Evolutionary conservation across 1,140 invertebrate genomes (phyloP).

Genomic region (Asobara japonica): DNA sequence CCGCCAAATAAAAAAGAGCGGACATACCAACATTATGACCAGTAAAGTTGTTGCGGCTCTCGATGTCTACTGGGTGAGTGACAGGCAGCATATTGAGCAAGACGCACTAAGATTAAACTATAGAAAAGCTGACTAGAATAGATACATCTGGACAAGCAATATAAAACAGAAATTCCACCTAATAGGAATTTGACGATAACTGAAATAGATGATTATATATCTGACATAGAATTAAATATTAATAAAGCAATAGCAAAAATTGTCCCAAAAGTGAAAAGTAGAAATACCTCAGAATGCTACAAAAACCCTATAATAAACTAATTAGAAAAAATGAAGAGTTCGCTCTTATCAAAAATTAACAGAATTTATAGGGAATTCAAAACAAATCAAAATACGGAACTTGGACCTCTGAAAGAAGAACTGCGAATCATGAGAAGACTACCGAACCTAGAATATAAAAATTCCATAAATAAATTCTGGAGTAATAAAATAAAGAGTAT

Average conservation of each 20-base stretch:
- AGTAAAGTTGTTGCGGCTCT: too few species aligned
- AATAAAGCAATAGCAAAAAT: neutral
- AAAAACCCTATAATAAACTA: neutral
- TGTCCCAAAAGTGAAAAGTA: neutral
- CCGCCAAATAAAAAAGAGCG: too few species aligned
- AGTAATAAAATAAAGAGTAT: neutral
- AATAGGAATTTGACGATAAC: neutral
- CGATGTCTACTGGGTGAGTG: too few species aligned
- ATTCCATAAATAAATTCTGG: neutral
- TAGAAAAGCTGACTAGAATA: neutral
- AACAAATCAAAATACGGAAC: neutral
- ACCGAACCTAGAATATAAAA: neutral
- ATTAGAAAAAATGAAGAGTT: neutral
- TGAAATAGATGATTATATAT: neutral
- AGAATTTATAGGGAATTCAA: neutral
- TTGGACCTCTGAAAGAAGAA: neutral
- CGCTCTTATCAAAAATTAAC: neutral
- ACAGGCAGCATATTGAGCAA: too few species aligned
- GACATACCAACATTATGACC: too few species aligned
- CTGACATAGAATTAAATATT: neutral
- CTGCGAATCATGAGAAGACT: neutral
- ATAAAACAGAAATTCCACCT: neutral
- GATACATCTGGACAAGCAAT: neutral
- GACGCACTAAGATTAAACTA: neutral
- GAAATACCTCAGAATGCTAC: neutral